These are phyloP conservation scores for Acleris cristana DNA, from an alignment of 2,888 invertebrate species.

Conservation along the genomic window DNA sequence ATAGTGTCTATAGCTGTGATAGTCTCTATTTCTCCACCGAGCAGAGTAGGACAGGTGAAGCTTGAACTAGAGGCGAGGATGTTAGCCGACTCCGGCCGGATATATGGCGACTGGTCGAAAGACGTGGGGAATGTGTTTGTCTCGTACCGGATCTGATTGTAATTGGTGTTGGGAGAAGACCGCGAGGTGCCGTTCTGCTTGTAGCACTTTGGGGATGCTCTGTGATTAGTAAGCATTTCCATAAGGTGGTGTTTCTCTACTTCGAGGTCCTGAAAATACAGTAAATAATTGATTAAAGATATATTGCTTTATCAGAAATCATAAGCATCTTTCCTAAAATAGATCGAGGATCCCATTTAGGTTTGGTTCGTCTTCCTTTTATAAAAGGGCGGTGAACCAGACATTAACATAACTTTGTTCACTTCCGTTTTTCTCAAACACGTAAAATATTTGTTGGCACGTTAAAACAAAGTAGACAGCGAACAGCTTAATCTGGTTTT, in stretches of 20 bases:
- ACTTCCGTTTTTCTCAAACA: background rate
- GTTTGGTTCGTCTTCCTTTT: too few species aligned
- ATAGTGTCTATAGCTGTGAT: conserved; percentile 70
- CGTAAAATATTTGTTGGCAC: background rate
- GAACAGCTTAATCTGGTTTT: conserved; percentile 20
- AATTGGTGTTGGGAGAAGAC: conserved; percentile 69
- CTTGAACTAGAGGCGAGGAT: conserved; percentile 74
- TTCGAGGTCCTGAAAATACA: conserved; percentile 86
- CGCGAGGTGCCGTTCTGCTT: conserved; percentile 75
- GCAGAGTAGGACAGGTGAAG: conserved; percentile 72
- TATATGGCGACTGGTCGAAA: conserved; percentile 79
- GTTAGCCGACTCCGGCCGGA: conserved; percentile 80
- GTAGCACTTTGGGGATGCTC: conserved; percentile 85
- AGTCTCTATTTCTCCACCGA: conserved; percentile 72
- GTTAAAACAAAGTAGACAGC: conserved; percentile 12
- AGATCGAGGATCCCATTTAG: background rate
- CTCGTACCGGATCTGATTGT: conserved; percentile 76
- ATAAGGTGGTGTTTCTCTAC: conserved; percentile 90
- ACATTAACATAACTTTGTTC: background rate
- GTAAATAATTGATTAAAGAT: background rate
- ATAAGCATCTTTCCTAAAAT: background rate
- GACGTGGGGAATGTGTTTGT: conserved; percentile 73
- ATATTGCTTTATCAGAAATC: too few species aligned
- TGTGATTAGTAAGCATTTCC: conserved; percentile 91
- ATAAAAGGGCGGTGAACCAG: too few species aligned